Evolutionary conservation across 2,888 invertebrate species (phyloP), one percentile per base, ranked within the genome.

Genomic region (Halictus ligatus): DNA sequence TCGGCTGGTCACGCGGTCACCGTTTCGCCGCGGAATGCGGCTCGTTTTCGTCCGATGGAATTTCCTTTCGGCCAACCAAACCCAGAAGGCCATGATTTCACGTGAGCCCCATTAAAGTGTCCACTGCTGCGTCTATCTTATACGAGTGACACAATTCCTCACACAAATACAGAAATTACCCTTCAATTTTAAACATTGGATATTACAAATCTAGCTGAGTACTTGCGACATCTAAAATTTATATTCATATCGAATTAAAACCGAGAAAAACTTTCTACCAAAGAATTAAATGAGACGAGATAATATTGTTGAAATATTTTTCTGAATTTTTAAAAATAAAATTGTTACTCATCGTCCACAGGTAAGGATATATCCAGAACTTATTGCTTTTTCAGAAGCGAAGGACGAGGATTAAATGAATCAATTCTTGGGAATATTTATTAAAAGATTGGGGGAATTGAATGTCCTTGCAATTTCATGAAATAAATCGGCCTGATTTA

Each of bases 71-170:
- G 60, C 21, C 73, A 12, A 15, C 48, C 25, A 6, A 50, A 29
- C 50, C 58, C 10, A 71, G 74, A 75, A 71, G 40, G 35, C 71
- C 77, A 58, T 79, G 75, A 88, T 86, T 89, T 83, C 83, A 86
- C 81, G 86, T 29, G 25, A 77, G 73, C 64, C 73, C 79, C 43
- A 54, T 81, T 72, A 79, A 84, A 81, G 7, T 29, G 29, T 29
- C 29, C 54, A 54, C 10, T n/a, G 54, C 10, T n/a, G 10, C n/a
- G 54, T 54, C 54, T 21, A 54, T 54, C 21, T 54, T 54, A 21
- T 21, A 54, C 10, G 10, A 3, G 10, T 54, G 54, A 54, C 21
- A 54, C 21, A n/a, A 54, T 54, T 54, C 21, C 21, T 21, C 21
- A 2, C 54, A 21, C 21, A 10, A 21, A 21, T 18, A 54, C 21